Percentiles rank a stretch among this genome's conserved stretches.
Conservation (phyloP, 2,888 invertebrate genomes). For the Drosophila lacicola region DNA sequence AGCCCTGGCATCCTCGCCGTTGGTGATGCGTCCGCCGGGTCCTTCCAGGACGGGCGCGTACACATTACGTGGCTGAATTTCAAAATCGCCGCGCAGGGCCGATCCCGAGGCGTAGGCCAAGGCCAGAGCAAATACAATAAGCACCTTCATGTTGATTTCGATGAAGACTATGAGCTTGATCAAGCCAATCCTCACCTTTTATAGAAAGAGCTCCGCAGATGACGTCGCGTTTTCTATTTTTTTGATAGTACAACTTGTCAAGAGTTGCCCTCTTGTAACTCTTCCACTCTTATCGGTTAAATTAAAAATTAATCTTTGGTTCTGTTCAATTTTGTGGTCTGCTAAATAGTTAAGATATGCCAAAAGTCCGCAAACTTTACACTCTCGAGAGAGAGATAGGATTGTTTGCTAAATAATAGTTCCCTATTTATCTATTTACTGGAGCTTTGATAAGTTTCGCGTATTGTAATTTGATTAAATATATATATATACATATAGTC, state of each 20-base stretch:
- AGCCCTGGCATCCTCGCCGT: slow-evolving; percentile 64
- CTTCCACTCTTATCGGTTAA: slow-evolving; percentile 30
- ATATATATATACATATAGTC: not conserved
- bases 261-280: slow-evolving; percentile 24
- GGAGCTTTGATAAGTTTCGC: slow-evolving; percentile 15
- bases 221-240: slow-evolving; percentile 19
- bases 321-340: not conserved
- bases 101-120: slow-evolving; percentile 71
- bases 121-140: slow-evolving; percentile 68
- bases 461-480: not conserved
- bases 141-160: slow-evolving; percentile 69
- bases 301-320: slow-evolving; percentile 35
- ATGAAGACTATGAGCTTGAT: slow-evolving; percentile 25
- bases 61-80: slow-evolving; percentile 40
- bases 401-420: slow-evolving; percentile 1
- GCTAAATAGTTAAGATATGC: slow-evolving; percentile 12
- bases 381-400: not conserved
- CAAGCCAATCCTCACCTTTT: slow-evolving; percentile 5
- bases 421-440: not conserved
- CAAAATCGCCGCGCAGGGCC: slow-evolving; percentile 36
- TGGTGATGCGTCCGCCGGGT: slow-evolving; percentile 69
- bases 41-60: slow-evolving; percentile 44
- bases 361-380: not conserved
- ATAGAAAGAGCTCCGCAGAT: slow-evolving; percentile 16
- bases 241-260: slow-evolving; percentile 7